Base-by-base conservation (phyloP, 2,888 invertebrate genomes). In the Choristoneura rosaceana region DNA sequence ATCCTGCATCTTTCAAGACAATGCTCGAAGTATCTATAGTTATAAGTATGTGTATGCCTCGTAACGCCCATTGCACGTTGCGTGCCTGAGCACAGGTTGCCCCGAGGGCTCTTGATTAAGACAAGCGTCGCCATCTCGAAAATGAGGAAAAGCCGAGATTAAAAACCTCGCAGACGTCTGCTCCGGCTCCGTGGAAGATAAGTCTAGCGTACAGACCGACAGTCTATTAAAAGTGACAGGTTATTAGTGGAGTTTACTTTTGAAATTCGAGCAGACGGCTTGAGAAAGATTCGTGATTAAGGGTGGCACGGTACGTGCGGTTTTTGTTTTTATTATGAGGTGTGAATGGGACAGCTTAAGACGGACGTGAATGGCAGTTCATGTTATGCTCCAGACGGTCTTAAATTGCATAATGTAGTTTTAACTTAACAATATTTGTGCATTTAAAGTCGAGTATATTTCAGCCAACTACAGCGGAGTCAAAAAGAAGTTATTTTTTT, bases 111-210 rank as follows among this genome's bases (percentile, higher is more conserved):
- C 82, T 81, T 83, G 81, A 86, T 87, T 84, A 87, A 84, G 81
- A 80, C 78, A 75, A 67, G 74, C 75, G 76, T 76, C 79, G 77
- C 80, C 78, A 77, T 81, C 83, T 81, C 76, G 79, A 78, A 81
- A 82, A 84, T 79, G 81, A 80, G 80, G 81, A 81, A 82, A 81
- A 82, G 78, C 77, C 76, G 78, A 85, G 87, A 89, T 88, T 88
- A 88, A 89, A 88, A 88, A 77, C 74, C 74, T 69, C 74, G 64
- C 76, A 73, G 74, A 67, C 66, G 47, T 68, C 61, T 66, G 45
- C 71, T 60, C 17, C 55, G 73, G 34, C 71, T 60, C 17, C 64
- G 73, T 45, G 47, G 58, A 64, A 73, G 69, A 71, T 68, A 75
- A 63, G 75, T 75, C 73, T 76, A 59, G 70, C 65, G 71, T 43